A percentile compares a stretch with the other conserved stretches of the same genome.
These are phyloP conservation scores for Anhinga rufa DNA, from an alignment of 2,113 vertebrate genomes.

Conservation along the genomic window DNA sequence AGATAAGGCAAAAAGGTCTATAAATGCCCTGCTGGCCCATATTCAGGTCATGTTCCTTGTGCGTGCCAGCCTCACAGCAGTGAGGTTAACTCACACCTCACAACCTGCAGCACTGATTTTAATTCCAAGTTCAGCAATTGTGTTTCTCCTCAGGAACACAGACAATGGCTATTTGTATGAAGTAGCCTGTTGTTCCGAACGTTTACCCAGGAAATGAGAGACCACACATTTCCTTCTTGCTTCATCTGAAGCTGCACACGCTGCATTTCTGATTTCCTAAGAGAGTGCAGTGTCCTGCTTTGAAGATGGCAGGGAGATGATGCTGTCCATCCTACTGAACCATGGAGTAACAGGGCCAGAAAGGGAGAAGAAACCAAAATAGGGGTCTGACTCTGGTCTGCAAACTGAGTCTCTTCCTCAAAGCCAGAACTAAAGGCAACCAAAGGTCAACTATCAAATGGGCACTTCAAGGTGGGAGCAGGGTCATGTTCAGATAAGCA, in stretches of 20 bases:
- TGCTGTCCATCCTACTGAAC: neutral
- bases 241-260: neutral
- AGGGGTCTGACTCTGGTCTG: neutral
- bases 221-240: neutral
- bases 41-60: neutral
- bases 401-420: neutral
- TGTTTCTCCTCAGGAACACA: neutral
- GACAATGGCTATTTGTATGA: neutral
- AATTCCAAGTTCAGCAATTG: neutral
- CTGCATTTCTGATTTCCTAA: neutral
- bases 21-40: neutral
- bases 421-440: neutral
- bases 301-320: neutral
- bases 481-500: neutral
- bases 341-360: neutral
- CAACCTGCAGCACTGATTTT: neutral
- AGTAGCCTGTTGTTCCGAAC: neutral
- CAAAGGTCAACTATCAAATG: neutral
- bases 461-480: neutral
- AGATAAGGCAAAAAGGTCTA: neutral
- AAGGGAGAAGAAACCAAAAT: neutral
- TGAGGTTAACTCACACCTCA: no score
- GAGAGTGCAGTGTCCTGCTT: neutral
- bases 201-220: neutral
- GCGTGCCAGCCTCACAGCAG: neutral